A percentile compares a stretch with the other conserved stretches of the same genome.
phyloP scores from a whole-genome alignment of 2,888 invertebrate species.

The Dione vanillae region DNA sequence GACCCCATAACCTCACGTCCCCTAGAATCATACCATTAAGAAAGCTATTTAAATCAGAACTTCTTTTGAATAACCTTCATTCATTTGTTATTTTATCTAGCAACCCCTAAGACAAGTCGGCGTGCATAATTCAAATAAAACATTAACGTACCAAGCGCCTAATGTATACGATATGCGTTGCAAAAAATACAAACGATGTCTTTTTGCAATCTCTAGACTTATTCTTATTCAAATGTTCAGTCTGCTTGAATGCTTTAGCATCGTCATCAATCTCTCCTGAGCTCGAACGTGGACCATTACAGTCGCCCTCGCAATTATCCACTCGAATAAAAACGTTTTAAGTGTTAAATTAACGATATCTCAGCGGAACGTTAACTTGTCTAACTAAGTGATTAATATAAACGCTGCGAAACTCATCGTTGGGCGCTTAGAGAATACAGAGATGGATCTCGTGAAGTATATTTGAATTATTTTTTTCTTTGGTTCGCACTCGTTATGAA shows the following conservation, averaged over 20 bases:
- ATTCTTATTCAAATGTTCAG: conserved; percentile 79
- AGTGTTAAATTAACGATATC: conserved; percentile 83
- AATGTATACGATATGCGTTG: conserved; percentile 51
- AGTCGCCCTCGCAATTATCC: conserved; percentile 79
- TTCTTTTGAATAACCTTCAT: conserved; percentile 8
- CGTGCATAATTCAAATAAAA: conserved; percentile 46
- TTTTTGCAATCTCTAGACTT: conserved; percentile 71
- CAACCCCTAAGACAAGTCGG: conserved; percentile 12
- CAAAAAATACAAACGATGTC: conserved; percentile 58
- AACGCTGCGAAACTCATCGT: conserved; percentile 49
- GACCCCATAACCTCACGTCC: conserved; percentile 16
- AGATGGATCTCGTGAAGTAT: conserved; percentile 22
- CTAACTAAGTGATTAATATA: conserved; percentile 77
- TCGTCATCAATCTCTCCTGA: conserved; percentile 78
- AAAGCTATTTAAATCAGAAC: conserved; percentile 22
- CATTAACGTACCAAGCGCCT: conserved; percentile 59
- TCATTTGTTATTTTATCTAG: conserved; percentile 17
- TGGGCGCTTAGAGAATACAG: conserved; percentile 56
- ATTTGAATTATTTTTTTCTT: conserved; percentile 17
- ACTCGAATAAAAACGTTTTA: conserved; percentile 82
- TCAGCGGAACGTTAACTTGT: conserved; percentile 73
- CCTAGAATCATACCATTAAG: conserved; percentile 8
- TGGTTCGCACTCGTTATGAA: conserved; percentile 5
- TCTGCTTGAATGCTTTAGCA: conserved; percentile 75
- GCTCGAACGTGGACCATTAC: conserved; percentile 77